Base-by-base conservation (phyloP, 2,888 invertebrate species). In the Morinoia aosen region DNA sequence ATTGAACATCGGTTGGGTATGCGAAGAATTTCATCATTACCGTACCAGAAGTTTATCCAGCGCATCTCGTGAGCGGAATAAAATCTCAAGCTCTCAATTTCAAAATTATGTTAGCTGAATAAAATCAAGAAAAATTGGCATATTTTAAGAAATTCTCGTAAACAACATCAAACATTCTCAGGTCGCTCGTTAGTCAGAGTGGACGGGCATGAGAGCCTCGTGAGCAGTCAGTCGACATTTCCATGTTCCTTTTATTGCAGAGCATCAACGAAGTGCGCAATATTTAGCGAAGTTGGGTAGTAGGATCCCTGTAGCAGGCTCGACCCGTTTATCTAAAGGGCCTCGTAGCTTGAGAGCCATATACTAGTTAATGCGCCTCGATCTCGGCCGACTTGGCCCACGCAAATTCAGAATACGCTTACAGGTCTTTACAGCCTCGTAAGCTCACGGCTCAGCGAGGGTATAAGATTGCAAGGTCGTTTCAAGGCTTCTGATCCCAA, bases 341-440 rank as follows among this genome's bases (percentile, higher is more conserved):
- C 25, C 76, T 76, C 76, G 76, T 76, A 33, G 76, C 76, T 10
- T 76, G 33, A 76, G 33, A 16, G 33, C 76, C 76, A 76, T 76
- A 76, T 76, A 76, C 76, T 76, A 76, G 76, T 76, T 76, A 76
- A 76, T 76, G 76, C 25, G 76, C 19, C 76, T 33, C 76, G 8
- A 76, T 76, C n/a, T 57, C 57, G 57, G 58, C 12, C 57, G 57
- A 57, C 39, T 93, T 57, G 93, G 57, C 57, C 93, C 57, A 12
- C 39, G 93, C 93, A 93, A 93, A 93, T 93, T 93, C 93, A 57
- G 93, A 93, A 93, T 93, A 57, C 57, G 57, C 93, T 93, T 93
- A 57, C 93, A 33, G 48, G 8, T 93, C 57, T 93, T 93, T 93
- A 93, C 48, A 12, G 40, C 57, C 12, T 57, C 57, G 93, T 57